Evolutionary conservation across 2,888 invertebrate genomes (phyloP), one percentile per base, ranked within the genome.

Genomic region (Chymomyza amoena): DNA sequence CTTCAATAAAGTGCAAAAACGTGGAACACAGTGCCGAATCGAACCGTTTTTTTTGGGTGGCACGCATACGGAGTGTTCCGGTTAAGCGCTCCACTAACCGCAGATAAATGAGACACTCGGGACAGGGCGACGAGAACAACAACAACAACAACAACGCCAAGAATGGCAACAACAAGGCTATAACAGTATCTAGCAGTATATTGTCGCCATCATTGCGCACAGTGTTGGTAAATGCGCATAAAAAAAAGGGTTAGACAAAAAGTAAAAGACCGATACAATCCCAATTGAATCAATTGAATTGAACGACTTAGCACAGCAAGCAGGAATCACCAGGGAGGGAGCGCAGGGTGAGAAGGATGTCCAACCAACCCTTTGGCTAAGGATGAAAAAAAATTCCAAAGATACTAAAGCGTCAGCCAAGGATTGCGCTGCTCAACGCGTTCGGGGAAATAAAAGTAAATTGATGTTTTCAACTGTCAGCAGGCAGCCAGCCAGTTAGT

Each of bases 211-310:
- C 39, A 45, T 45, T 45, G 13, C 39, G 39, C 39, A 45, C 39
- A 54, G 54, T 54, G 54, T 16, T 20, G 20, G 54, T 54, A 54
- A 54, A 54, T 18, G 20, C 18, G 13, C 20, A 16, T 16, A 54
- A 45, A 54, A 54, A 54, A 54, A 54, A 54, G 54, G 54, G 15
- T 16, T 9, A n/a, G 16, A 54, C 18, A 54, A 54, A 20, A 54
- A 54, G 54, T 86, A 81, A 81, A 86, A 84, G 84, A 78, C 76
- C 88, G 88, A 83, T 83, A 83, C 88, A 83, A 83, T 86, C 82
- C 87, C 88, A 84, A 84, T 84, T 84, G 84, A 84, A 87, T 87
- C 84, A 84, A 84, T 84, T 84, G 84, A 84, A 84, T 84, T 75
- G 88, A 84, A 84, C 87, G 88, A 80, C 79, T 83, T 77, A 83